Conservation (phyloP, 2,797 vertebrate genomes). For the Xenentodon cancila region DNA sequence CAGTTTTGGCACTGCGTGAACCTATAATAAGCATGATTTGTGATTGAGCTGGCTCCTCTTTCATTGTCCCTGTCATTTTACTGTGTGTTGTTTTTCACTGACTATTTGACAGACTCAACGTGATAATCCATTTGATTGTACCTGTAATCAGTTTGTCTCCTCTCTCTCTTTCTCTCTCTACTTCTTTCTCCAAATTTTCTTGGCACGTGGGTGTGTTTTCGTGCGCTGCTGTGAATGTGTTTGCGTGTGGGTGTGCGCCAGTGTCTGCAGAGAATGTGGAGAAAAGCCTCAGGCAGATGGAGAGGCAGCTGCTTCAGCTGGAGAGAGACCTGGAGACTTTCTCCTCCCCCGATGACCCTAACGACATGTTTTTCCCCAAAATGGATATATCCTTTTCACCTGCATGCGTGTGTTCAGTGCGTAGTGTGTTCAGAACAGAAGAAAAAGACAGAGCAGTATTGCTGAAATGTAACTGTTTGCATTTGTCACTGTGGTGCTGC, state of each 20-base stretch:
- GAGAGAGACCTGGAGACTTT: constrained; percentile 97
- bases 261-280: constrained; percentile 97
- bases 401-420: constrained; percentile 12
- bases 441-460: constrained; percentile 2
- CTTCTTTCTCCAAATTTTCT: constrained; percentile 39
- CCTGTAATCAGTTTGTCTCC: constrained; percentile 54
- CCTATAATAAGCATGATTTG: constrained; percentile 45
- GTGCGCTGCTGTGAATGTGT: constrained; percentile 41
- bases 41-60: constrained; percentile 20
- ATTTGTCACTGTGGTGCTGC: constrained; percentile 1
- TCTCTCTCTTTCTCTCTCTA: constrained; percentile 46
- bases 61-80: constrained; percentile 20
- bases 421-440: constrained; percentile 13
- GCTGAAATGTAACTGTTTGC: constrained; percentile 1
- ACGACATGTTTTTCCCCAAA: constrained; percentile 94
- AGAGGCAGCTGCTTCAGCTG: constrained; percentile 94
- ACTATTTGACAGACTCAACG: constrained; percentile 35
- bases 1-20: constrained; percentile 37
- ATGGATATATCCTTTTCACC: constrained; percentile 97
- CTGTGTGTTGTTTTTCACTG: constrained; percentile 19
- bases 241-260: constrained; percentile 73
- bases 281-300: constrained; percentile 97
- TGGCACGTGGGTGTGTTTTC: constrained; percentile 30
- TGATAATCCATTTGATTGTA: constrained; percentile 54
- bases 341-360: constrained; percentile 88